A percentile compares a stretch with the other conserved stretches of the same genome.
Evolutionary conservation across 2,888 invertebrate genomes (phyloP).

Genomic region (Habrosyne pyritoides): DNA sequence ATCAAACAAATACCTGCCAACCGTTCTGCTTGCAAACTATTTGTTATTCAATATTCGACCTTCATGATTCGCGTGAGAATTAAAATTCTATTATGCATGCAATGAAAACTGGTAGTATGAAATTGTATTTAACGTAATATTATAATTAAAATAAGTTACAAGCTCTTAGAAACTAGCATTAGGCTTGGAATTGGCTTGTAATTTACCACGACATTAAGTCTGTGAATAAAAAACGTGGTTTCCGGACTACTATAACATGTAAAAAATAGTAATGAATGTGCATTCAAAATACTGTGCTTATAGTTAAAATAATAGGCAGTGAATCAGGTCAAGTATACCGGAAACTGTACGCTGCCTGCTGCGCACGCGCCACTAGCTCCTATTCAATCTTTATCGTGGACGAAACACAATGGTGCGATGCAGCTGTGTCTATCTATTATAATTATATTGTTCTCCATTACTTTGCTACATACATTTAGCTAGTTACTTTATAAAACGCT

Average conservation of each 20-base stretch:
- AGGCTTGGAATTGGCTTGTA: no score
- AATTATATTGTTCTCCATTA: slow-evolving; percentile 9
- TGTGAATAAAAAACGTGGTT: no score
- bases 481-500: not conserved
- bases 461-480: not conserved
- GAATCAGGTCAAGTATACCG: slow-evolving; percentile 79
- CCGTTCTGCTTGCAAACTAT: slow-evolving; percentile 17
- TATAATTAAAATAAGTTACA: not conserved
- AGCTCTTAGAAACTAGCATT: no score
- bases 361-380: slow-evolving; percentile 61
- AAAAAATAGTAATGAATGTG: not conserved
- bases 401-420: slow-evolving; percentile 51
- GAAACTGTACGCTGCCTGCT: slow-evolving; percentile 55
- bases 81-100: slow-evolving; percentile 11
- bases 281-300: slow-evolving; percentile 33
- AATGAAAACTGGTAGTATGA: not conserved
- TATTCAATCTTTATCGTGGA: slow-evolving; percentile 66
- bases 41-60: slow-evolving; percentile 24
- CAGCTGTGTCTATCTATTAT: slow-evolving; percentile 39
- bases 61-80: slow-evolving; percentile 9
- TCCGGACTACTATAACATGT: no score
- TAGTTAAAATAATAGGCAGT: slow-evolving; percentile 51
- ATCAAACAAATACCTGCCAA: slow-evolving; percentile 53
- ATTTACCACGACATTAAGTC: no score
- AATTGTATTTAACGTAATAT: not conserved